A percentile compares a stretch with the other conserved stretches of the same genome.
Conservation (phyloP, 2,888 invertebrate species). For the Parnassius smintheus region DNA sequence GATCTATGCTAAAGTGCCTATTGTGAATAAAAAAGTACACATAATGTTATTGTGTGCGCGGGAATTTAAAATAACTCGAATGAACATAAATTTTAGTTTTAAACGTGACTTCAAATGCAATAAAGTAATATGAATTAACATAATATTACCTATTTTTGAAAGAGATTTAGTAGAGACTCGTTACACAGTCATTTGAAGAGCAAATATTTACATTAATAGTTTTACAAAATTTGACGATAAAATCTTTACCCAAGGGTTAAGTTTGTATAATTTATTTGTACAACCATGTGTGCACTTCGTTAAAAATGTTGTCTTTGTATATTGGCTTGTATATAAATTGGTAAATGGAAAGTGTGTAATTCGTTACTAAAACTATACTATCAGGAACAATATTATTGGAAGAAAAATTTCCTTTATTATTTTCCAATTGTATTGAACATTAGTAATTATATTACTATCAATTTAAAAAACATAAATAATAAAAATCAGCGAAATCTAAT, state of each 20-base stretch:
- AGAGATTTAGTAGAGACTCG: neutral
- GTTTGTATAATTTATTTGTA: neutral
- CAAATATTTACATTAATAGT: neutral
- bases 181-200: neutral
- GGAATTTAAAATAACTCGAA: slow-evolving; percentile 12
- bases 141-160: neutral
- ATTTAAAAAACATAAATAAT: slow-evolving; percentile 5
- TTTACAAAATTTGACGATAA: neutral
- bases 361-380: slow-evolving; percentile 6
- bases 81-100: slow-evolving; percentile 2
- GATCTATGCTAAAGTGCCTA: slow-evolving; percentile 37
- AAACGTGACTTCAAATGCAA: slow-evolving; percentile 11
- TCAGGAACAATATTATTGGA: slow-evolving; percentile 10
- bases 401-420: slow-evolving; percentile 4
- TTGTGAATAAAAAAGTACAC: slow-evolving; percentile 20
- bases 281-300: neutral
- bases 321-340: neutral
- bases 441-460: slow-evolving; percentile 23
- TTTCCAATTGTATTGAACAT: slow-evolving; percentile 2
- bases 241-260: neutral
- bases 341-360: slow-evolving; percentile 11
- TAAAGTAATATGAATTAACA: neutral
- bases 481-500: slow-evolving; percentile 5
- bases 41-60: slow-evolving; percentile 9
- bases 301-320: neutral